Percentiles rank a stretch among this genome's conserved stretches.
phyloP scores from a whole-genome alignment of 2,888 invertebrate genomes.

The Tipula helvola region DNA sequence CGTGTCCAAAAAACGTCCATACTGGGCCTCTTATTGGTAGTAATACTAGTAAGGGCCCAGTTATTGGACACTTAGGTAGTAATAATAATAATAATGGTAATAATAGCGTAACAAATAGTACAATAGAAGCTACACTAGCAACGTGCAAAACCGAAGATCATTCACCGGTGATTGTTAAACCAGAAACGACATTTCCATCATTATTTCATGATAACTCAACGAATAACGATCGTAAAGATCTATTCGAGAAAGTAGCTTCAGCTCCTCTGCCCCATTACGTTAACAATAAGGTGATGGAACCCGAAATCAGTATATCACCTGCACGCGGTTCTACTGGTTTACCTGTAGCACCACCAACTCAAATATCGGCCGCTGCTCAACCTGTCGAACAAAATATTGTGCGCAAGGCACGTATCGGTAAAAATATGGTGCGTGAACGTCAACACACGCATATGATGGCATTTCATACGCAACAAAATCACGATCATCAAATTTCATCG shows the following conservation, averaged over 20 bases:
- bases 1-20: conserved; percentile 97
- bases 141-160: conserved; percentile 15
- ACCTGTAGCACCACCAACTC: conserved; percentile 46
- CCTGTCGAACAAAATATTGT: conserved; percentile 20
- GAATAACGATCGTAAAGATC: conserved; percentile 17
- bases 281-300: conserved; percentile 21
- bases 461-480: conserved; percentile 27
- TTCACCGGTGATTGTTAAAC: conserved; percentile 10
- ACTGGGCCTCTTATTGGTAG: conserved; percentile 97
- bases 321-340: conserved; percentile 55
- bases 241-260: conserved; percentile 32
- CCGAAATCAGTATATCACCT: conserved; percentile 40
- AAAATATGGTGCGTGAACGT: conserved; percentile 51
- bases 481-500: background rate
- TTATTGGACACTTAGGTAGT: conserved; percentile 28
- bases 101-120: conserved; percentile 11
- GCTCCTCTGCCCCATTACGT: conserved; percentile 27
- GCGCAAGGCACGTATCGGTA: conserved; percentile 45
- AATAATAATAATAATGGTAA: background rate
- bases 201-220: background rate
- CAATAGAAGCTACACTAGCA: conserved; percentile 20
- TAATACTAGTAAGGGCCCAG: conserved; percentile 52
- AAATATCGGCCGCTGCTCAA: conserved; percentile 16
- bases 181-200: conserved; percentile 17
- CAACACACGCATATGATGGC: conserved; percentile 22